Conservation (phyloP, 2,888 invertebrate genomes). For the Cynaeus angustus region DNA sequence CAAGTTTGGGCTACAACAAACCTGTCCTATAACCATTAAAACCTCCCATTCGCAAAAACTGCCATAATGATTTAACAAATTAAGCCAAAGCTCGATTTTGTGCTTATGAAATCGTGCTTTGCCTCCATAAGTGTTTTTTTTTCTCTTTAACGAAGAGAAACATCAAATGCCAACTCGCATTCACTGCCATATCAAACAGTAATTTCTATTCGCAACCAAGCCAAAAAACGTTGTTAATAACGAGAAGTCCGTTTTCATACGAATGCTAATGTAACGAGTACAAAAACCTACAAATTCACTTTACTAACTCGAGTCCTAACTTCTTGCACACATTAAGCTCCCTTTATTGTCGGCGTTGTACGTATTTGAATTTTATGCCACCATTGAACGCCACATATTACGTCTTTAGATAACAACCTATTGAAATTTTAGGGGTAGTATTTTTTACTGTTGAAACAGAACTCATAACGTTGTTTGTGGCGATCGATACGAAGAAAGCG, state of each 20-base stretch:
- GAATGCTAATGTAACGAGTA: constrained; percentile 14
- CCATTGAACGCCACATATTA: constrained; percentile 6
- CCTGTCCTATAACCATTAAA: no score
- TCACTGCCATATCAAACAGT: constrained; percentile 5
- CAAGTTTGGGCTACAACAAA: no score
- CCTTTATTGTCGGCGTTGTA: constrained; percentile 6
- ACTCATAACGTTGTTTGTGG: background rate
- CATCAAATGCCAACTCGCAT: background rate
- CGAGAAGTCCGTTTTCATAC: constrained; percentile 10
- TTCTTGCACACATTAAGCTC: constrained; percentile 11
- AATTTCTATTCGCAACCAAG: constrained; percentile 5
- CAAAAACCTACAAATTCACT: constrained; percentile 17
- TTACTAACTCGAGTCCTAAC: constrained; percentile 10
- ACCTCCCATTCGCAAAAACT: no score
- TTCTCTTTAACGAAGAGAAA: background rate
- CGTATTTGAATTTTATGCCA: constrained; percentile 9
- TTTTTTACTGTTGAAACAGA: constrained; percentile 11
- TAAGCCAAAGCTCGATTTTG: background rate
- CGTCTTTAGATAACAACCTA: constrained; percentile 6
- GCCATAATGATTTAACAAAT: background rate
- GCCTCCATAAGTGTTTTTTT: background rate
- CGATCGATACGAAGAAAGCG: constrained; percentile 18
- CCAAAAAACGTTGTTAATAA: constrained; percentile 16
- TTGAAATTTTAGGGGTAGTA: constrained; percentile 4
- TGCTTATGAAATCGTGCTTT: constrained; percentile 1